Evolutionary conservation across 64 coral and sea anemone species (phyloP), one percentile per base, ranked within the genome.

Genomic region (Montipora efflorescens): DNA sequence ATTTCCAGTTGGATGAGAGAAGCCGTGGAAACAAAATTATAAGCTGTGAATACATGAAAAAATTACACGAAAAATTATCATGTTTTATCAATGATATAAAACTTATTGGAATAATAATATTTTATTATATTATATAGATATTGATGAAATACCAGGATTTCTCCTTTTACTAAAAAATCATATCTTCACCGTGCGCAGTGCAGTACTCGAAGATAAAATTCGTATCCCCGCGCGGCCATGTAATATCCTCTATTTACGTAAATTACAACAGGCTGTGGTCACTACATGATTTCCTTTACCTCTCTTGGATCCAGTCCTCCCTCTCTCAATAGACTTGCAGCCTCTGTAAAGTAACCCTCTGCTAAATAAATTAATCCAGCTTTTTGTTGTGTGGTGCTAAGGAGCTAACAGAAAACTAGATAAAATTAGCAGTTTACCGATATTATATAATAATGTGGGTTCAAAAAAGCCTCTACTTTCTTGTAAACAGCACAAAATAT

Each of bases 271-370:
- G 36, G 36, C 36, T 36, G 36, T 36, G 36, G 36, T 36, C 36
- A 36, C 2, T 36, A 2, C 36, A 36, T 10, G 64, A 53, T n/a
- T 48, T 12, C 57, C 11, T 2, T 67, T 94, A 98, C 97, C 94
- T 98, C 97, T 77, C 97, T 93, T n/a, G 94, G 91, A 76, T 98
- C 97, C 77, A 98, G 74, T 18, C 88, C 84, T 91, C 97, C 97
- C 48, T 96, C 94, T 49, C 62, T 93, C 97, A 98, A 94, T 13
- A 88, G 86, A 75, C 93, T 89, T 4, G 72, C 87, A 13, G 97
- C 97, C 74, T 98, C 94, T 67, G 75, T 73, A 66, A 96, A 98
- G 81, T 86, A 72, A 23, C 97, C 91, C 48, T 92, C 88, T 8
- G 91, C 66, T 22, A 98, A 66, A 84, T 98, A 98, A 25, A 96